Percentiles rank a stretch among this genome's conserved stretches.
Conservation (phyloP, 2,888 invertebrate genomes). For the Caenorhabditis doughertyi region DNA sequence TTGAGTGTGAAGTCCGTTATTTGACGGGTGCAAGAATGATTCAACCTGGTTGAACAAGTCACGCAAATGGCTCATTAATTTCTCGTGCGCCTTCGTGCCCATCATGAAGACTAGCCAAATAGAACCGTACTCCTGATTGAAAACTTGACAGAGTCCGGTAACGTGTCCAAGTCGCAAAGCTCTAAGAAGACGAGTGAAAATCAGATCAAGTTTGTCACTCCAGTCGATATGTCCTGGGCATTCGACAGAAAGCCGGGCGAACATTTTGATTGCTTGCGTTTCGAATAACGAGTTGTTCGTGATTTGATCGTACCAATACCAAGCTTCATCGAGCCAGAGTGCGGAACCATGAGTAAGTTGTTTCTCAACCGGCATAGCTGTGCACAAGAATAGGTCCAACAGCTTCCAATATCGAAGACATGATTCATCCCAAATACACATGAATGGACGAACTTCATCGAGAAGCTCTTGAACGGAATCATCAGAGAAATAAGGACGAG, state of each 20-base stretch:
- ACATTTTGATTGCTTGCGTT: conserved; percentile 86
- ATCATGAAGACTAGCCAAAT: conserved; percentile 77
- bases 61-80: conserved; percentile 85
- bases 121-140: conserved; percentile 67
- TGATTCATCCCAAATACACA: conserved; percentile 88
- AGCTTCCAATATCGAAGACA: conserved; percentile 85
- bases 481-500: conserved; percentile 87
- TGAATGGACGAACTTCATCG: conserved; percentile 88
- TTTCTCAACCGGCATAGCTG: conserved; percentile 44
- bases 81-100: conserved; percentile 71
- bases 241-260: conserved; percentile 85
- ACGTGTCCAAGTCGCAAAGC: conserved; percentile 69
- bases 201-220: conserved; percentile 89
- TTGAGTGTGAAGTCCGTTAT: conserved; percentile 88
- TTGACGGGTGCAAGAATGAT: conserved; percentile 93
- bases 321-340: conserved; percentile 84
- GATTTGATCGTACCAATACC: conserved; percentile 83
- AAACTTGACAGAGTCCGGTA: conserved; percentile 85
- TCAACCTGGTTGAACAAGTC: conserved; percentile 91
- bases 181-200: conserved; percentile 83
- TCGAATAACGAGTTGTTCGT: conserved; percentile 84
- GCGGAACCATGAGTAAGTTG: conserved; percentile 83
- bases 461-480: conserved; percentile 91
- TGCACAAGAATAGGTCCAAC: conserved; percentile 89
- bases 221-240: conserved; percentile 88